Base-by-base conservation (phyloP, 2,113 vertebrate species). In the Brachypodius melanocephalos region DNA sequence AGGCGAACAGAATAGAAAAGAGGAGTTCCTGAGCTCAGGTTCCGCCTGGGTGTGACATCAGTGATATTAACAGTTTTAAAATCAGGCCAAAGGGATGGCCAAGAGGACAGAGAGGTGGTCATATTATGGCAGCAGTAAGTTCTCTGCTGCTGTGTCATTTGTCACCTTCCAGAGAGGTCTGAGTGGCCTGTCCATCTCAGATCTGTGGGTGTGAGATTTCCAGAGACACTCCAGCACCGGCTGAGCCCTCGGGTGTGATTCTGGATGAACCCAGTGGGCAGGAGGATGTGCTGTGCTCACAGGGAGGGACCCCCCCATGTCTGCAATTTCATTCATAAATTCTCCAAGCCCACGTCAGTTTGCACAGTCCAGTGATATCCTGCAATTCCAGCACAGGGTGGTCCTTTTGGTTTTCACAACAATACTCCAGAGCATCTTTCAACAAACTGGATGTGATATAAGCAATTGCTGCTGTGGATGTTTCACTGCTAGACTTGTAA, bases 401-500 rank as follows among this genome's bases (percentile, higher is more conserved):
- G 81, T 87, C 88, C 45, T 88, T 59, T 38, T 11, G 73, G 29
- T 49, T 77, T 79, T 88, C 48, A 31, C 71, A 93, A 61, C 31
- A 75, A 67, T 57, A 15, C 18, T 55, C 84, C 61, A 58, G 83
- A 52, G 71, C 46, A 65, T 17, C 68, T 95, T 93, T 85, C 66
- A 79, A 54, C 57, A 78, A 43, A 96, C 65, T 93, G 49, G 43
- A 71, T 81, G 62, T 31, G 52, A 59, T 78, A 57, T 14, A 84
- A 87, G 68, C 69, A 68, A 73, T 58, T 76, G 48, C 82, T 85
- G 36, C 45, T 21, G 25, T 69, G 74, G 57, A 22, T 91, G 65
- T 95, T 97, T 95, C 89, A 75, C 52, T 92, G 66, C 49, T 87
- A 54, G 83, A 85, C 81, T 92, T 92, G 87, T 92, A 95, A 96